phyloP scores from a whole-genome alignment of 1,140 invertebrate genomes.

The Microvelia longipes region DNA sequence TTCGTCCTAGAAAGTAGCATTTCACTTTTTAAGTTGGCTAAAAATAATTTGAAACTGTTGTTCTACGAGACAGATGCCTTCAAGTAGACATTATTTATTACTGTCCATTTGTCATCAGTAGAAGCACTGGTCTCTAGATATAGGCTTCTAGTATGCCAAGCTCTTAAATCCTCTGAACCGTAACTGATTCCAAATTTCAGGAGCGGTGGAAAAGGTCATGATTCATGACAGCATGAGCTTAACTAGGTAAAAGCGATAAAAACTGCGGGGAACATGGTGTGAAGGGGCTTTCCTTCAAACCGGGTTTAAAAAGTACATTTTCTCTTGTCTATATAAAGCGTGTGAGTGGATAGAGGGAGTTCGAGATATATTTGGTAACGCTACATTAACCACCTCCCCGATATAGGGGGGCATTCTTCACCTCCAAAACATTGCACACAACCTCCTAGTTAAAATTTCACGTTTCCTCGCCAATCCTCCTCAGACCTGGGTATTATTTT shows the following conservation, averaged over 20 bases:
- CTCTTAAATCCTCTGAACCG: not conserved
- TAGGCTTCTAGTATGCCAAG: not conserved
- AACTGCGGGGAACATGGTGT: not conserved
- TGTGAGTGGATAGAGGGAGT: not conserved
- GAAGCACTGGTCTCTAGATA: not conserved
- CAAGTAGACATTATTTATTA: not conserved
- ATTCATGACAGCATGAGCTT: not conserved
- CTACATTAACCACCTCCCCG: not conserved
- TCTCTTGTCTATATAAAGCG: not conserved
- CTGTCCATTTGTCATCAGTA: not conserved
- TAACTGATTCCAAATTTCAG: not conserved
- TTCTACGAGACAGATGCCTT: no score
- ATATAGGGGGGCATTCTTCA: not conserved
- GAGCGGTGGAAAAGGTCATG: not conserved
- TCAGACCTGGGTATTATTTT: not conserved
- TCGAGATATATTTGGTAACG: not conserved
- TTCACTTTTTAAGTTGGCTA: no score
- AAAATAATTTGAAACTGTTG: no score
- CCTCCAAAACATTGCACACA: not conserved
- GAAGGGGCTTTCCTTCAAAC: not conserved
- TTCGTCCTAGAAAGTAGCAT: no score
- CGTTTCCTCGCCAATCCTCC: not conserved
- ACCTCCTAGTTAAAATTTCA: not conserved
- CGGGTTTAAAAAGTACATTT: not conserved
- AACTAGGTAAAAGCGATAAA: not conserved